phyloP scores from a whole-genome alignment of 2,888 invertebrate species.

The Drosophila pegasa region DNA sequence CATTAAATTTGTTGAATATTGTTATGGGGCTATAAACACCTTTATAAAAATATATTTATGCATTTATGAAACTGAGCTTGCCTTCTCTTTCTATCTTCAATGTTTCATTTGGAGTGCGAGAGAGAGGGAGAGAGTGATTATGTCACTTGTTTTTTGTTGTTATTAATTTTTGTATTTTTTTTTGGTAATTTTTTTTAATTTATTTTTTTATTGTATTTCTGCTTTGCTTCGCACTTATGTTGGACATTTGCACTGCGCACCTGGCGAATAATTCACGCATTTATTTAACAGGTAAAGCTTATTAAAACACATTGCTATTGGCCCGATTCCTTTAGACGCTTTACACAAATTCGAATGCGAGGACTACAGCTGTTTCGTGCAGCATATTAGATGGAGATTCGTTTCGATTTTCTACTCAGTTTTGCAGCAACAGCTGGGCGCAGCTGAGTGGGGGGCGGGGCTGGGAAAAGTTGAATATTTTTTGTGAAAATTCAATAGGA shows the following conservation, averaged over 20 bases:
- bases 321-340: conserved; percentile 1
- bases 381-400: conserved; percentile 23
- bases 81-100: background rate
- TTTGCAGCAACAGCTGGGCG: conserved; percentile 42
- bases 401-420: background rate
- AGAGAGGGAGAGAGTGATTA: background rate
- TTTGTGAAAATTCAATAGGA: conserved; percentile 44
- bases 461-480: conserved; percentile 19
- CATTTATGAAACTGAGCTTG: conserved; percentile 17
- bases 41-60: conserved; percentile 66
- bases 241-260: conserved; percentile 52
- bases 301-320: conserved; percentile 64
- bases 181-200: conserved; percentile 18
- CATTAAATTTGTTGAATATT: conserved; percentile 44
- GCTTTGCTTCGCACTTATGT: conserved; percentile 32
- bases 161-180: conserved; percentile 9
- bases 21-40: conserved; percentile 48
- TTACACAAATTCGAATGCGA: conserved; percentile 30
- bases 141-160: background rate
- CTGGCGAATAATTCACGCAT: conserved; percentile 40
- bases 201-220: conserved; percentile 3
- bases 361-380: conserved; percentile 48
- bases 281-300: conserved; percentile 62
- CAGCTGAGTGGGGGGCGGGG: conserved; percentile 6
- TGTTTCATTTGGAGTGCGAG: conserved; percentile 8